Conservation (phyloP, 1,140 invertebrate genomes). For the Magallana ariakensis region DNA sequence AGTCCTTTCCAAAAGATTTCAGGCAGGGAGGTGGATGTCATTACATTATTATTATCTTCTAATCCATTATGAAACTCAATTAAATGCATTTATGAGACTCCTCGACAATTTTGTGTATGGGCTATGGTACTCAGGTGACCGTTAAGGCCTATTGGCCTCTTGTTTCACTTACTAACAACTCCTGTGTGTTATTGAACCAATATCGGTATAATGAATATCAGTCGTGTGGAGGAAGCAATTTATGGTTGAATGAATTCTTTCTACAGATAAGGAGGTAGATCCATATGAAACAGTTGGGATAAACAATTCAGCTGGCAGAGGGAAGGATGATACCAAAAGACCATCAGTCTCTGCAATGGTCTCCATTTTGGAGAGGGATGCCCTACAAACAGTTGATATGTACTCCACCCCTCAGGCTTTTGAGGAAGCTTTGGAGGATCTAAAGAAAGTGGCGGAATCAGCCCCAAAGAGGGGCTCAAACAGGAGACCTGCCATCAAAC, state of each 20-base stretch:
- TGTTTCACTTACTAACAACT: too few relatives aligned
- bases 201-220: too few relatives aligned
- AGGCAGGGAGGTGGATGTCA: too few relatives aligned
- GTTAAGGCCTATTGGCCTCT: too few relatives aligned
- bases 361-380: slow-evolving; percentile 2
- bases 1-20: too few relatives aligned
- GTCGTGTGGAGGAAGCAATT: too few relatives aligned
- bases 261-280: not conserved
- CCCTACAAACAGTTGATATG: not conserved
- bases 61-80: too few relatives aligned
- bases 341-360: not conserved
- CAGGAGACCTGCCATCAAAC: not conserved
- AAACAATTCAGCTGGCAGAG: not conserved
- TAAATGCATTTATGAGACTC: too few relatives aligned
- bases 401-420: not conserved
- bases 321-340: not conserved
- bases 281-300: slow-evolving; percentile 4
- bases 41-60: too few relatives aligned
- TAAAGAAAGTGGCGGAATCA: not conserved
- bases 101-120: too few relatives aligned
- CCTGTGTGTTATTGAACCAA: too few relatives aligned
- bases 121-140: too few relatives aligned
- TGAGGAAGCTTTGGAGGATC: not conserved
- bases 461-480: not conserved
- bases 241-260: not conserved